Percentiles rank a stretch among this genome's conserved stretches.
Evolutionary conservation across 2,113 vertebrate species (phyloP).

Genomic region (Excalfactoria chinensis): DNA sequence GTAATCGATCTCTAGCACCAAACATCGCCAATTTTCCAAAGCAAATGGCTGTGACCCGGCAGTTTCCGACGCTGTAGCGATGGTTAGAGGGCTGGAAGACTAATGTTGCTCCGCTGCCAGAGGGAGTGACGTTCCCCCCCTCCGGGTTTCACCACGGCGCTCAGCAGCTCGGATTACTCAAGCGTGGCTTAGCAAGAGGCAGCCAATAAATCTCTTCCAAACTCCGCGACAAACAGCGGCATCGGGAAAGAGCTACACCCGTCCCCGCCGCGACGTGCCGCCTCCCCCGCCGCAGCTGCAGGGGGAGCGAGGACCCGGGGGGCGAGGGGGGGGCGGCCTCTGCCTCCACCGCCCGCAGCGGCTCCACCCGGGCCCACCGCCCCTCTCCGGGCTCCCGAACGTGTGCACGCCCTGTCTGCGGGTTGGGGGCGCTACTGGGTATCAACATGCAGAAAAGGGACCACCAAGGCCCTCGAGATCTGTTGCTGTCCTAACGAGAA

Average conservation of each 20-base stretch:
- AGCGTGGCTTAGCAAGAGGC: slow-evolving; percentile 73
- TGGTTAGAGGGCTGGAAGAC: slow-evolving; percentile 76
- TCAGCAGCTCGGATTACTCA: slow-evolving; percentile 82
- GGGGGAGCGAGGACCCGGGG: not conserved
- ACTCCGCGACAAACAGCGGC: slow-evolving; percentile 55
- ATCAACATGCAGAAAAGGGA: not conserved
- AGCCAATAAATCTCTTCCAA: slow-evolving; percentile 73
- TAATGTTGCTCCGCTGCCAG: slow-evolving; percentile 76
- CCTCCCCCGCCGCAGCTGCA: not conserved
- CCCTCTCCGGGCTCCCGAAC: not conserved
- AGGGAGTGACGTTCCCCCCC: slow-evolving; percentile 80
- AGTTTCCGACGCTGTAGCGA: slow-evolving; percentile 77
- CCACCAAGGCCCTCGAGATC: not conserved
- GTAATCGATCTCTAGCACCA: slow-evolving; percentile 79
- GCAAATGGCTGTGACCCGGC: slow-evolving; percentile 82
- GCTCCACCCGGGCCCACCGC: not conserved
- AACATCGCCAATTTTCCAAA: slow-evolving; percentile 84
- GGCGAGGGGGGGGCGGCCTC: not conserved
- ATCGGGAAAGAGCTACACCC: slow-evolving; percentile 42
- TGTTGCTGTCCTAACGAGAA: not conserved
- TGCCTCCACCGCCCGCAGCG: not conserved
- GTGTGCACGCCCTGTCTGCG: slow-evolving; percentile 3
- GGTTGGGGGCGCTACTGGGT: not conserved
- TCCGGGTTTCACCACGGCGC: slow-evolving; percentile 79
- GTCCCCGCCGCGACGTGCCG: slow-evolving; percentile 3